Evolutionary conservation across 2,113 vertebrate species (phyloP).

Genomic region (Loxodonta africana): DNA sequence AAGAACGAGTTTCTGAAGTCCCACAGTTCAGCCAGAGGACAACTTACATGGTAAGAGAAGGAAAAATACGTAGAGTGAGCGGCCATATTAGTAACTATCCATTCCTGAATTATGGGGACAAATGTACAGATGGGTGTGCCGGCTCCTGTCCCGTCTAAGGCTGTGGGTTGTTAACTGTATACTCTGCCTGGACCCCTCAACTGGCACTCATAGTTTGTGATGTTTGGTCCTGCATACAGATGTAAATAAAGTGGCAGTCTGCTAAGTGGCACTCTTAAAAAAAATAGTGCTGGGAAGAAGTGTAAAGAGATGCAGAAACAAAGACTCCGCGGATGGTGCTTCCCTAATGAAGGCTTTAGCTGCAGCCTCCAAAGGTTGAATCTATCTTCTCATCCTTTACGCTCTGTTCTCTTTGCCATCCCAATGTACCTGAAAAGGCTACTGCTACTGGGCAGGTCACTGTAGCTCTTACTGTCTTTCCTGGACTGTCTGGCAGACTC

Average conservation of each 20-base stretch:
- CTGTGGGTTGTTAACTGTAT: fast-evolving
- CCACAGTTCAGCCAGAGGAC: conserved; percentile 26
- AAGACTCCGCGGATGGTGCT: neutral
- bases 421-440: neutral
- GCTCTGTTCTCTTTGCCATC: neutral
- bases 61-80: neutral
- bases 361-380: neutral
- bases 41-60: neutral
- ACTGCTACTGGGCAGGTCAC: neutral
- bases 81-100: neutral
- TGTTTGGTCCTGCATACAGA: neutral
- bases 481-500: neutral
- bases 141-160: neutral
- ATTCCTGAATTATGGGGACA: neutral
- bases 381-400: neutral
- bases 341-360: neutral
- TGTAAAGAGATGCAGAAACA: neutral
- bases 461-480: neutral
- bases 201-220: neutral
- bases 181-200: neutral
- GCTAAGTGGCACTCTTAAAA: neutral
- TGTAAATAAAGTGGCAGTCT: neutral
- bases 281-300: neutral
- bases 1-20: neutral
- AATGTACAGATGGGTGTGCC: neutral